Percentiles rank a stretch among this genome's conserved stretches.
These are phyloP conservation scores for Myripristis jacobus DNA, from an alignment of 2,797 vertebrate genomes.

Conservation along the genomic window DNA sequence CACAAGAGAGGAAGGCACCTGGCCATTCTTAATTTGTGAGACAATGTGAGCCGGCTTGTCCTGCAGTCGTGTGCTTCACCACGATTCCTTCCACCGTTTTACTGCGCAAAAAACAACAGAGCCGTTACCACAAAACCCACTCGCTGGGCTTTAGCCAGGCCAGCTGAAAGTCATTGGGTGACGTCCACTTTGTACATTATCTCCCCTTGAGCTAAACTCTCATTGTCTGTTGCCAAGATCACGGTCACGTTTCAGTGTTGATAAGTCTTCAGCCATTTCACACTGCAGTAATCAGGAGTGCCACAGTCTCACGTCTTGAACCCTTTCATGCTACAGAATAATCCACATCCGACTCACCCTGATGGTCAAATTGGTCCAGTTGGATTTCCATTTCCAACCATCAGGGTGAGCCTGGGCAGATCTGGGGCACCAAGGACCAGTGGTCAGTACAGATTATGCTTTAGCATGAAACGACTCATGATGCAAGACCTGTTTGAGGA, in stretches of 20 bases:
- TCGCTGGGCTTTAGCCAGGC: slow-evolving; percentile 56
- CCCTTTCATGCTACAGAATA: slow-evolving; percentile 3
- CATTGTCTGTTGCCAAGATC: no score
- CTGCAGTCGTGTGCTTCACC: slow-evolving; percentile 10
- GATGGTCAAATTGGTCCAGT: no score
- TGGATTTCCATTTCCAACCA: no score
- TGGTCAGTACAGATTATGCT: slow-evolving; percentile 3
- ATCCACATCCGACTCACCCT: slow-evolving; percentile 15
- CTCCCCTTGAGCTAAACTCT: slow-evolving; percentile 36
- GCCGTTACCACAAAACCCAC: slow-evolving; percentile 32
- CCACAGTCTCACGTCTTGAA: neutral
- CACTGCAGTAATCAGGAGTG: no score
- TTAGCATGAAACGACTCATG: neutral
- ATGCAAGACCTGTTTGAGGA: slow-evolving; percentile 17
- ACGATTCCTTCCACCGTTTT: slow-evolving; percentile 30
- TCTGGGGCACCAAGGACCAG: slow-evolving; percentile 6
- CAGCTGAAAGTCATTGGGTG: slow-evolving; percentile 54
- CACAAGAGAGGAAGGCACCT: neutral
- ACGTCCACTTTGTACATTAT: slow-evolving; percentile 49
- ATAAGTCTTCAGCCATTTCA: slow-evolving; percentile 3
- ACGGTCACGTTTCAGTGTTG: no score
- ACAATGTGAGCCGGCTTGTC: neutral
- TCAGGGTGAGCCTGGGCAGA: neutral
- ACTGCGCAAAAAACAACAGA: slow-evolving; percentile 47
- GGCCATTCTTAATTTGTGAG: slow-evolving; percentile 5